Evolutionary conservation across 1,140 invertebrate species (phyloP).

Genomic region (Fopius arisanus): DNA sequence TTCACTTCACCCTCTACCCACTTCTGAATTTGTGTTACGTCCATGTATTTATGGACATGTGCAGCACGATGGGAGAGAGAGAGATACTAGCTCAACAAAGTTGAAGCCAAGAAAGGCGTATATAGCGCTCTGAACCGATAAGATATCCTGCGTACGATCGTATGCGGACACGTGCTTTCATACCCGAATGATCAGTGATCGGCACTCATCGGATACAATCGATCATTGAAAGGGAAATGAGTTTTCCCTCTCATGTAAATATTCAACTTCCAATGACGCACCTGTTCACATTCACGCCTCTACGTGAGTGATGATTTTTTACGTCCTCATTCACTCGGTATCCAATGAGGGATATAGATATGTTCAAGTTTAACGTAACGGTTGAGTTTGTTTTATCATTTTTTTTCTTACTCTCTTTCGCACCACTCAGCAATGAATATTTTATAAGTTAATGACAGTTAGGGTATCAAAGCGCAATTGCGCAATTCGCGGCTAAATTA

Average conservation of each 20-base stretch:
- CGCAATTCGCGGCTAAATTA: no score
- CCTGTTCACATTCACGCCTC: not conserved
- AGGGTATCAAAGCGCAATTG: no score
- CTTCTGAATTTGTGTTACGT: slow-evolving; percentile 12
- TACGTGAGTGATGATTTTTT: not conserved
- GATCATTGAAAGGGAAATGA: not conserved
- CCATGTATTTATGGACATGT: not conserved
- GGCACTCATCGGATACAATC: slow-evolving; percentile 40
- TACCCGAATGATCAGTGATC: slow-evolving; percentile 41
- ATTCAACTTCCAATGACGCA: not conserved
- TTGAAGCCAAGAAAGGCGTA: not conserved
- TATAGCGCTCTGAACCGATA: slow-evolving; percentile 44
- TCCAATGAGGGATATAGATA: no score
- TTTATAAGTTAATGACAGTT: no score
- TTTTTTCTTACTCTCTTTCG: not conserved
- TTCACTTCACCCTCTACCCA: slow-evolving; percentile 1
- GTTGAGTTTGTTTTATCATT: slow-evolving; percentile 1
- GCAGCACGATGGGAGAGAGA: slow-evolving; percentile 23
- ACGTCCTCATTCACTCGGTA: not conserved
- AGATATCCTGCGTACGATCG: slow-evolving; percentile 49
- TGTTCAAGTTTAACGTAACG: slow-evolving; percentile 20
- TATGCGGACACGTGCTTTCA: not conserved
- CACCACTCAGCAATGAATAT: slow-evolving; percentile 24
- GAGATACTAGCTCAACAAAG: not conserved
- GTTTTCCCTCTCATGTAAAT: not conserved